Evolutionary conservation across 2,888 invertebrate species (phyloP), one percentile per base, ranked within the genome.

Genomic region (Synergus umbraculus): DNA sequence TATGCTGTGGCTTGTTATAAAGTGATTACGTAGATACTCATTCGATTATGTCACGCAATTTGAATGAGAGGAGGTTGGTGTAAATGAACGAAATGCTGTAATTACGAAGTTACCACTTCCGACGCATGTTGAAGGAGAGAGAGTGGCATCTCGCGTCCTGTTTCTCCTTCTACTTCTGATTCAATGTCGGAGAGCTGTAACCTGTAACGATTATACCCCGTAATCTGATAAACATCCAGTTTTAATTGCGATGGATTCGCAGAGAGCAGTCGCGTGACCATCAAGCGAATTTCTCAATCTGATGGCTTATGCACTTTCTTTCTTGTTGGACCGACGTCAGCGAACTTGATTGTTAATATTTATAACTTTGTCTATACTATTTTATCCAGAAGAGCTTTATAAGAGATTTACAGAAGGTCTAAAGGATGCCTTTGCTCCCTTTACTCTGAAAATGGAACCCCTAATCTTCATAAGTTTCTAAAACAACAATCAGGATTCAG

Each of bases 31-130:
- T 49, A 43, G 78, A 69, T 73, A 79, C 81, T 76, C 76, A 78
- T 49, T 78, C 81, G 87, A 86, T 88, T 85, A 85, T 86, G 85
- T 86, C 87, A 88, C 83, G 86, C 41, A 29, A 29, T 67, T 78
- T 79, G 65, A 83, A 79, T 82, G 63, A 83, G 81, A 82, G 78
- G 63, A 46, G 64, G 78, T 78, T 78, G 78, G 78, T 83, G 80
- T 85, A 85, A 85, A 85, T 84, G 84, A 85, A 86, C 84, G 81
- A 83, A 86, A 83, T 83, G 82, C 83, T 73, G 46, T 86, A 87
- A 88, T 87, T 87, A 85, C 81, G 79, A 77, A 76, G 82, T 81
- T 80, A 78, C 78, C 79, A 79, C 82, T 85, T 82, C 77, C 84
- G 80, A 84, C 82, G 79, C 58, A 46, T 41, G 54, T 69, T 67